Evolutionary conservation across 2,888 invertebrate genomes (phyloP).

Genomic region (Lithophane socia): DNA sequence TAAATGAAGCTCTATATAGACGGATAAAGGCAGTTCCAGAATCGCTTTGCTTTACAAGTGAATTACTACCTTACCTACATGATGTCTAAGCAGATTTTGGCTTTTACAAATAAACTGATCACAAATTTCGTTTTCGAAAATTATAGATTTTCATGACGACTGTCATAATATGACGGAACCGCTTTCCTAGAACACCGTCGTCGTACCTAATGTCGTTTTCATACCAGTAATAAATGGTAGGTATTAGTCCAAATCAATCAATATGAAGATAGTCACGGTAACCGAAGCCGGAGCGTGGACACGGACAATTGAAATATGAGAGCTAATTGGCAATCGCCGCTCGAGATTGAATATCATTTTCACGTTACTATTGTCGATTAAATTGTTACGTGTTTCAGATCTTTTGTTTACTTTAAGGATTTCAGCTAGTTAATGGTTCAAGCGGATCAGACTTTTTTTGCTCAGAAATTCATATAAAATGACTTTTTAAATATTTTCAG

Average conservation of each 20-base stretch:
- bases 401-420: slow-evolving; percentile 18
- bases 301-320: slow-evolving; percentile 81
- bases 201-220: not conserved
- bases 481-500: not conserved
- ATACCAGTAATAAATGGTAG: not conserved
- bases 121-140: not conserved
- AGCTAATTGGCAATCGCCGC: slow-evolving; percentile 87
- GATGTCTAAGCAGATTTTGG: not conserved
- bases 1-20: not conserved
- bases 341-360: slow-evolving; percentile 81
- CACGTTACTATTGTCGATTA: slow-evolving; percentile 60
- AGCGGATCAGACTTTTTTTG: not conserved
- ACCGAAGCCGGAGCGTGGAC: slow-evolving; percentile 70
- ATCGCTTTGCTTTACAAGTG: not conserved
- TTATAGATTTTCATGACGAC: not conserved
- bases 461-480: not conserved
- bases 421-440: not conserved
- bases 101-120: not conserved
- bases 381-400: slow-evolving; percentile 45
- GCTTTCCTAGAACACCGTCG: not conserved
- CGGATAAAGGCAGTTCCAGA: not conserved
- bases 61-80: not conserved
- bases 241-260: slow-evolving; percentile 24
- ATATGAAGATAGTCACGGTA: slow-evolving; percentile 41
- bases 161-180: not conserved